Conservation (phyloP, 2,113 vertebrate genomes). For the Himantopus leucocephalus region DNA sequence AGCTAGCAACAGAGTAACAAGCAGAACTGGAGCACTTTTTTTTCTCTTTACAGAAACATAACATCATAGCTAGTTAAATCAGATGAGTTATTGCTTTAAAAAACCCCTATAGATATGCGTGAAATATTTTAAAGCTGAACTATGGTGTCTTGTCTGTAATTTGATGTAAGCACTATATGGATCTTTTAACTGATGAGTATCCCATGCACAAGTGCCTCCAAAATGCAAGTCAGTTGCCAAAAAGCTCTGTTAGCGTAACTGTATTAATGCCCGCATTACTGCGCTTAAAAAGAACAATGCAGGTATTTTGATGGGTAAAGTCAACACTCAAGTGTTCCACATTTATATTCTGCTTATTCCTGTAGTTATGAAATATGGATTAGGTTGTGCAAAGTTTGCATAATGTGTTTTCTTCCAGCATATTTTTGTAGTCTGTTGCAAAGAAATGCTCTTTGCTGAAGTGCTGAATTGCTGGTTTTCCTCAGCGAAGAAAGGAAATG, state of each 20-base stretch:
- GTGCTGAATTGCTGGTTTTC: constrained; percentile 14
- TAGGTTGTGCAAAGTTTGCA: not conserved
- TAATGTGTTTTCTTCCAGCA: not conserved
- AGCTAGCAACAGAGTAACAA: constrained; percentile 5
- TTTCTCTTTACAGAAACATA: not conserved
- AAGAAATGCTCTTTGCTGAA: not conserved
- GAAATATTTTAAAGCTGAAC: not conserved
- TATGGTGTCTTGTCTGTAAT: not conserved
- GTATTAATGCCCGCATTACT: not conserved
- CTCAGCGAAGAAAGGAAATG: not conserved
- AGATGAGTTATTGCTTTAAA: not conserved
- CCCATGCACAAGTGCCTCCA: not conserved
- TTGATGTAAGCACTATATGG: not conserved
- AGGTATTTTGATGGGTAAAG: not conserved
- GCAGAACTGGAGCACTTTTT: not conserved
- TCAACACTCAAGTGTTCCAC: not conserved
- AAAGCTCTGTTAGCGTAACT: not conserved
- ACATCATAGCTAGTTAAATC: not conserved
- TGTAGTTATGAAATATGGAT: not conserved
- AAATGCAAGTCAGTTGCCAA: not conserved
- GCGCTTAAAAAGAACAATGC: not conserved
- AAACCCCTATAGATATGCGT: not conserved
- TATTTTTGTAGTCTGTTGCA: not conserved
- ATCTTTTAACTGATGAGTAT: not conserved
- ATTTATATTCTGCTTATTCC: not conserved